A percentile compares a stretch with the other conserved stretches of the same genome.
phyloP scores from a whole-genome alignment of 2,888 invertebrate genomes.

The Euplagia quadripunctaria region DNA sequence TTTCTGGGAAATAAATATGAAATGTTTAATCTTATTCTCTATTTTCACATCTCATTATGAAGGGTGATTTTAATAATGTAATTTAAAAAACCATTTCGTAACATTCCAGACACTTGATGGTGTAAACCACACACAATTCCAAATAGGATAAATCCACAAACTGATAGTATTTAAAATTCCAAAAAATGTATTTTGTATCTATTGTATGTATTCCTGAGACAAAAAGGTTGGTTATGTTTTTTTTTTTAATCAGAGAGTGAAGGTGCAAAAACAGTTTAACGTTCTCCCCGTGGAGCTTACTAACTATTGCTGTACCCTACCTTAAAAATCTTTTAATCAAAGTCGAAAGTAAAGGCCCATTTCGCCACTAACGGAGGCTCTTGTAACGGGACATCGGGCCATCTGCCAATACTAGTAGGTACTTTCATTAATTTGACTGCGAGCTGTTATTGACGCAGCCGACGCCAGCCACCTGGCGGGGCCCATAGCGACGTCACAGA shows the following conservation, averaged over 20 bases:
- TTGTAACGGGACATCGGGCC: conserved; percentile 6
- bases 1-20: background rate
- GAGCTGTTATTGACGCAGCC: conserved; percentile 24
- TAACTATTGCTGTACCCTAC: background rate
- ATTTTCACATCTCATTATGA: background rate
- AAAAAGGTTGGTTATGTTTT: no score
- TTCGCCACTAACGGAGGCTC: background rate
- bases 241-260: no score
- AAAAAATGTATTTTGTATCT: no score
- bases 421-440: conserved; percentile 46
- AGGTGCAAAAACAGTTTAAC: no score
- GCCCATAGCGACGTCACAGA: conserved; percentile 6
- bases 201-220: no score
- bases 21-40: background rate
- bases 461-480: conserved; percentile 16
- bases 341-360: background rate
- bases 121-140: no score
- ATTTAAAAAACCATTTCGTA: no score
- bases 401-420: conserved; percentile 9
- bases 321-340: background rate
- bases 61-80: background rate
- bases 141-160: no score
- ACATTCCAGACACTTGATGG: no score
- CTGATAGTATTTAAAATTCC: no score
- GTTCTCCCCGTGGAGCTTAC: no score